Evolutionary conservation across 1,140 invertebrate genomes (phyloP).

Genomic region (Drosophila bocki): DNA sequence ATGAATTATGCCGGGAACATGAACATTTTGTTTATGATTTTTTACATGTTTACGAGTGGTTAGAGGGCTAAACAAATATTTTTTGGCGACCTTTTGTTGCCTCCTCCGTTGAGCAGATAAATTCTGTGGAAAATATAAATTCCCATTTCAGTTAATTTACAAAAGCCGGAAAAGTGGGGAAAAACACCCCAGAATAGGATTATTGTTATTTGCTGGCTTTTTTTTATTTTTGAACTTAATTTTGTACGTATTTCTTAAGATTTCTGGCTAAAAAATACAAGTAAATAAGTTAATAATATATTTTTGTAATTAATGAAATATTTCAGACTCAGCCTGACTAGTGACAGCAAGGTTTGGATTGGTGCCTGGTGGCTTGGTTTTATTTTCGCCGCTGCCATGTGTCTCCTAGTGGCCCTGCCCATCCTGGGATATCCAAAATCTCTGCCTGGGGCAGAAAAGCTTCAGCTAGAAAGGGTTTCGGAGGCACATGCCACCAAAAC

Average conservation of each 20-base stretch:
- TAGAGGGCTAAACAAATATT: conserved; percentile 24
- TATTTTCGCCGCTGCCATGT: conserved; percentile 88
- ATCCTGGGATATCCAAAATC: conserved; percentile 90
- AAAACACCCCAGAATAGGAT: not conserved
- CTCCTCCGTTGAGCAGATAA: not conserved
- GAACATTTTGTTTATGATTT: conserved; percentile 68
- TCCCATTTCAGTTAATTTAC: conserved; percentile 34
- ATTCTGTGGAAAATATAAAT: conserved; percentile 33
- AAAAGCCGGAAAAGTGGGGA: not conserved
- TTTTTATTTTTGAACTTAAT: not conserved
- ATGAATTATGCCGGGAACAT: conserved; percentile 66
- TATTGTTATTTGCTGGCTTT: not conserved
- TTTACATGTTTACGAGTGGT: conserved; percentile 42
- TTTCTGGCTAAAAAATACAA: not conserved
- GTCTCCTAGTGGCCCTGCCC: conserved; percentile 89
- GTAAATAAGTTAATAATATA: not conserved
- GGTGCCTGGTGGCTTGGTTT: conserved; percentile 96
- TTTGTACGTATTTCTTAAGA: not conserved
- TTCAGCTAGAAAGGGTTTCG: conserved; percentile 89
- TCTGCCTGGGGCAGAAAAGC: conserved; percentile 89
- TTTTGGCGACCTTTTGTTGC: conserved; percentile 23
- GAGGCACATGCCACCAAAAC: conserved; percentile 88
- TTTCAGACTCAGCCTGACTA: conserved; percentile 88
- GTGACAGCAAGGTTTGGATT: conserved; percentile 92
- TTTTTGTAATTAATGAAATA: not conserved